Conservation (phyloP, 1,140 invertebrate species). For the Oreohelix idahoensis region DNA sequence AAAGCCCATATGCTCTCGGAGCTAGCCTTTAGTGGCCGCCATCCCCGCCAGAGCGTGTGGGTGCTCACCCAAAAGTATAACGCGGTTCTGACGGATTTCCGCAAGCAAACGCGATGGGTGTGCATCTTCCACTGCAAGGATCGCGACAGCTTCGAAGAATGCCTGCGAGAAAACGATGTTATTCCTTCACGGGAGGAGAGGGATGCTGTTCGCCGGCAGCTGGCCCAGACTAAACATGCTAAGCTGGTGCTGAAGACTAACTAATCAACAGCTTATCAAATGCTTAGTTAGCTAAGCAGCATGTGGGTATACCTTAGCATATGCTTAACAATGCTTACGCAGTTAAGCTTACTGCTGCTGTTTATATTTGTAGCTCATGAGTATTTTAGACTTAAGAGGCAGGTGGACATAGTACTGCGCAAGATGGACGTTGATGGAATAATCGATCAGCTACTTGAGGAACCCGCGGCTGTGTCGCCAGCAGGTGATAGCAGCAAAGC, state of each 20-base stretch:
- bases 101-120: background rate
- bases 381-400: too few species aligned
- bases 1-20: background rate
- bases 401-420: background rate
- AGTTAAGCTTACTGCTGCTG: background rate
- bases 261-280: background rate
- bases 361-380: background rate
- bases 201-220: background rate
- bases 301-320: background rate
- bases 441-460: background rate
- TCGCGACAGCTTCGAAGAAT: background rate
- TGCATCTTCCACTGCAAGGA: background rate
- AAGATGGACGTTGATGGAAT: background rate
- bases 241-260: background rate
- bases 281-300: background rate
- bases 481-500: too few species aligned
- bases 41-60: background rate
- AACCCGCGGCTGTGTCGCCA: too few species aligned
- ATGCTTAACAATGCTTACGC: background rate
- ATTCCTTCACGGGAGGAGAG: background rate
- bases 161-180: background rate
- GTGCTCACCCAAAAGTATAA: background rate
- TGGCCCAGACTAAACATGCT: background rate
- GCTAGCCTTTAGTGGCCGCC: background rate
- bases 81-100: background rate